Evolutionary conservation across 2,797 vertebrate genomes (phyloP), one percentile per base, ranked within the genome.

Genomic region (Sciaenops ocellatus): DNA sequence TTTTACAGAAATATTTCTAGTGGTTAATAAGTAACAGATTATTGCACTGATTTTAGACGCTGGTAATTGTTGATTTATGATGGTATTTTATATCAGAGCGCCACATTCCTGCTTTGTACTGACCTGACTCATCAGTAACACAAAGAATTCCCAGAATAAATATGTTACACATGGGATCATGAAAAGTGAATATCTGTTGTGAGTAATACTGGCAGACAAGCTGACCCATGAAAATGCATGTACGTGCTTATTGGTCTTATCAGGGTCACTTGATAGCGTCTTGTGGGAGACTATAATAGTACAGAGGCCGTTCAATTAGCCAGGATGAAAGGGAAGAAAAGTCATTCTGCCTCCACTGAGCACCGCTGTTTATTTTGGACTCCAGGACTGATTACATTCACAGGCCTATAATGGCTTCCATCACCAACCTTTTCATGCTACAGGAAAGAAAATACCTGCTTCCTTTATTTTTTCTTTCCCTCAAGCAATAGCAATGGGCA

Each of bases 321-420:
- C 24, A 4, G 18, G 80, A 86, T 84, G 76, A 92, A 89, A 87
- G 75, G 16, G 62, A 70, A 28, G 71, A 73, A 81, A 46, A 65
- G 67, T 50, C 61, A 46, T 65, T 71, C 79, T 60, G 62, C 54
- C 82, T 79, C 76, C 59, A 6, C 71, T 54, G 78, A 79, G 44
- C 73, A 56, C 56, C 8, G 18, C 48, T 85, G 90, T 90, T 90
- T 93, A 85, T 87, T 84, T 78, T 82, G 83, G 84, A 85, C 74
- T 79, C 54, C 51, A 22, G 83, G 51, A 60, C 76, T 85, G 85
- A 90, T 89, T 85, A 85, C 83, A 73, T 85, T 85, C 88, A 73
- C 78, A 71, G 72, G 50, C 62, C 64, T 55, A 60, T 88, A 88
- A 89, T 89, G 69, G 75, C 46, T 91, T 87, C 86, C 89, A 89